Percentiles rank a stretch among this genome's conserved stretches.
Conservation (phyloP, 92 coral and sea anemone genomes). For the Diadumene lineata region DNA sequence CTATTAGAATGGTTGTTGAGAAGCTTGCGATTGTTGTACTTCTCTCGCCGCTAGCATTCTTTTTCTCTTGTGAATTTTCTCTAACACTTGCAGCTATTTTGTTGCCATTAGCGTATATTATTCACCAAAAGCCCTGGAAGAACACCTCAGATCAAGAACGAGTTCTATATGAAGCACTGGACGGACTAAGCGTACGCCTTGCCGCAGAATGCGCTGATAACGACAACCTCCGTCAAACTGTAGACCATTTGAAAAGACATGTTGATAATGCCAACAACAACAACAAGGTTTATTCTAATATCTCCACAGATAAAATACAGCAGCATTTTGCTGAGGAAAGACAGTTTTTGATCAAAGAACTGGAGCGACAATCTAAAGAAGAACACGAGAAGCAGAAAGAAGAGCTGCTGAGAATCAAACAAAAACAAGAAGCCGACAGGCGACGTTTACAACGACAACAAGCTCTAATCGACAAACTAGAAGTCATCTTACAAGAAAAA, state of each 20-base stretch:
- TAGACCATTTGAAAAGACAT: conserved; percentile 20
- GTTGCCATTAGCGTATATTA: conserved; percentile 22
- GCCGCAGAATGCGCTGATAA: conserved; percentile 41
- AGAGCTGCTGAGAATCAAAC: conserved; percentile 27
- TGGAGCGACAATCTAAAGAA: conserved; percentile 36
- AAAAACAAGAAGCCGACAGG: conserved; percentile 39
- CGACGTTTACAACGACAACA: conserved; percentile 34
- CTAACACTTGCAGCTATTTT: conserved; percentile 38
- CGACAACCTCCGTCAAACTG: conserved; percentile 8
- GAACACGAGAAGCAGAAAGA: conserved; percentile 37
- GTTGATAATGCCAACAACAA: neutral
- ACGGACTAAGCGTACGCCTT: conserved; percentile 17
- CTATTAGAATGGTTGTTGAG: conserved; percentile 1
- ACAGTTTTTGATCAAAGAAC: conserved; percentile 45
- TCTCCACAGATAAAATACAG: neutral
- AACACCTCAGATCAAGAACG: conserved; percentile 13
- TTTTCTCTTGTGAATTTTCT: conserved; percentile 22
- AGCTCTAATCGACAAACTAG: conserved; percentile 45
- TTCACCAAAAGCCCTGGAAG: conserved; percentile 41
- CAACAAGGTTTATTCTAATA: neutral
- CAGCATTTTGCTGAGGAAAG: conserved; percentile 33
- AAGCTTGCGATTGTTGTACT: conserved; percentile 22
- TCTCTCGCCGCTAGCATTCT: conserved; percentile 32
- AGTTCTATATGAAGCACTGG: conserved; percentile 9
- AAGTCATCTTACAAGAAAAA: conserved; percentile 35